Percentiles rank a stretch among this genome's conserved stretches.
Conservation (phyloP, 2,797 vertebrate genomes). For the Falco rusticolus region DNA sequence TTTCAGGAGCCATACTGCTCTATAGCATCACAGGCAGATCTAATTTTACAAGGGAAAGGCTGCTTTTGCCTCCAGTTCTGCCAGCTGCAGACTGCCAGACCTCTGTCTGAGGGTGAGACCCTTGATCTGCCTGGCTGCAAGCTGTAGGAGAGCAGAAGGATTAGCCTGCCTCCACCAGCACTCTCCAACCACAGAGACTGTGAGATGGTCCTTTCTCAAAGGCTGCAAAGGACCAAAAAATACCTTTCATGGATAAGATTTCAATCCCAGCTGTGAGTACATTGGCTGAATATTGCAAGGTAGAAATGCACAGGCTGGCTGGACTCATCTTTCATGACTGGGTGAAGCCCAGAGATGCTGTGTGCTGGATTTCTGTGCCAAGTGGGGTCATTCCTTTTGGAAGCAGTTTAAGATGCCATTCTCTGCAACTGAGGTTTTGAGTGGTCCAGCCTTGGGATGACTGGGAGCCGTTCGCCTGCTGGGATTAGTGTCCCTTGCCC, state of each 20-base stretch:
- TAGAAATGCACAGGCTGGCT: not conserved
- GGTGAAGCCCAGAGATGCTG: not conserved
- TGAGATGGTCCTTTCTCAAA: not conserved
- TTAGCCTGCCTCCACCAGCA: not conserved
- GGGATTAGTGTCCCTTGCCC: not conserved
- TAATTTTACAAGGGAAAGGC: not conserved
- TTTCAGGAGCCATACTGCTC: not conserved
- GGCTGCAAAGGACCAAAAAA: not conserved
- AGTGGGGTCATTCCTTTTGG: not conserved
- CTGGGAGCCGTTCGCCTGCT: rapidly evolving
- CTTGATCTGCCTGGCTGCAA: not conserved
- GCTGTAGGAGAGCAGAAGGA: not conserved
- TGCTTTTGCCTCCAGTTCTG: not conserved
- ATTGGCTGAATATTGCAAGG: not conserved
- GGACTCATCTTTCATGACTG: rapidly evolving
- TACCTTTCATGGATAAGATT: not conserved
- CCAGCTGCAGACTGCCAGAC: not conserved
- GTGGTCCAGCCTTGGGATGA: not conserved
- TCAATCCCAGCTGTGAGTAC: not conserved
- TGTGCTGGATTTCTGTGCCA: not conserved
- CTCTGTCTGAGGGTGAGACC: not conserved
- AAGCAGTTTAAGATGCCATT: not conserved
- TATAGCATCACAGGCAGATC: not conserved
- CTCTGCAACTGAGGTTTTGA: not conserved
- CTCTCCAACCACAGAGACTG: not conserved